These are phyloP conservation scores for Anticlea derivata DNA, from an alignment of 2,888 invertebrate genomes.

Conservation along the genomic window DNA sequence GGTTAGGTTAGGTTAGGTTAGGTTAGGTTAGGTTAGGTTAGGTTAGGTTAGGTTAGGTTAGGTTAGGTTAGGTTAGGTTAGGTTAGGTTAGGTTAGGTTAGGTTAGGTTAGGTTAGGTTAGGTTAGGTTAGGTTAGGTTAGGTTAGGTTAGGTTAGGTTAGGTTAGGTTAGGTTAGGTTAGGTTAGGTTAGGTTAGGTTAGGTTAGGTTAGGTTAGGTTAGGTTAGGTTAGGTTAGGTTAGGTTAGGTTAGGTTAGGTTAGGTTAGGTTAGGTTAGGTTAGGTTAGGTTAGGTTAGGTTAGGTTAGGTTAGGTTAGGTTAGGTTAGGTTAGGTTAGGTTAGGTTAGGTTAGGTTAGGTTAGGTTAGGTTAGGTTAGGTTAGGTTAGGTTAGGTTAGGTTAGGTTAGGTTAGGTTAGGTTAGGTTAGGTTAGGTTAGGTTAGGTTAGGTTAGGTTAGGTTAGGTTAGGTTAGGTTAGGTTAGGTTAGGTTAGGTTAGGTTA, in stretches of 20 bases:
- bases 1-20: conserved; percentile 29
- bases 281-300: conserved; percentile 28
- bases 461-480: conserved; percentile 40
- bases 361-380: conserved; percentile 29
- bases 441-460: conserved; percentile 37
- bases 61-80: conserved; percentile 38
- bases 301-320: conserved; percentile 29
- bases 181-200: conserved; percentile 34
- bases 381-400: conserved; percentile 19
- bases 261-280: conserved; percentile 37
- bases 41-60: conserved; percentile 36
- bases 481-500: conserved; percentile 23
- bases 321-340: conserved; percentile 33
- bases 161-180: conserved; percentile 31
- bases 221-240: conserved; percentile 34
- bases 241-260: conserved; percentile 28
- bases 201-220: conserved; percentile 41
- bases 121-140: conserved; percentile 36
- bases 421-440: conserved; percentile 28
- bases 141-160: conserved; percentile 30
- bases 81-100: conserved; percentile 35
- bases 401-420: conserved; percentile 24
- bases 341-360: conserved; percentile 31
- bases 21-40: conserved; percentile 29
- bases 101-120: conserved; percentile 35